Conservation (phyloP, 2,113 vertebrate genomes). For the Erpornis zantholeuca region DNA sequence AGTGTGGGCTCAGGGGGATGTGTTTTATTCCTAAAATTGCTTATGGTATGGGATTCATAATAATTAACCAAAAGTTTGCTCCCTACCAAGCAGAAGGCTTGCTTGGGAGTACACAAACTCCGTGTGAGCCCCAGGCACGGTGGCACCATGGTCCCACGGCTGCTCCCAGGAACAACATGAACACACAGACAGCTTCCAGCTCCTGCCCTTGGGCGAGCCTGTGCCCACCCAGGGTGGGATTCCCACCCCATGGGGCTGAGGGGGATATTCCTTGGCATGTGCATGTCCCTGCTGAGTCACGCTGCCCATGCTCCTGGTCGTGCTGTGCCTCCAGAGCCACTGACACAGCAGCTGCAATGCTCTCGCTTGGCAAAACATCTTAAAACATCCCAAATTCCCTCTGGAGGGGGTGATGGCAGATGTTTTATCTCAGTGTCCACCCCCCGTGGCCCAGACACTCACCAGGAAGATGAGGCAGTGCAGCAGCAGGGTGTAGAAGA, state of each 20-base stretch:
- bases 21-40: neutral
- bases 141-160: neutral
- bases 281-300: too few species aligned
- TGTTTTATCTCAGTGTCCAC: neutral
- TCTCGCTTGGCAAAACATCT: fast-evolving
- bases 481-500: conserved; percentile 95
- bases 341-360: fast-evolving
- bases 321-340: fast-evolving
- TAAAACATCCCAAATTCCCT: neutral
- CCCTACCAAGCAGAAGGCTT: neutral
- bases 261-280: neutral
- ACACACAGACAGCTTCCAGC: neutral
- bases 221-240: neutral
- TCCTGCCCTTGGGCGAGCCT: neutral
- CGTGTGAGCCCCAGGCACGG: fast-evolving
- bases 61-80: neutral
- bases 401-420: neutral
- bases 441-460: neutral
- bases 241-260: fast-evolving
- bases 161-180: neutral
- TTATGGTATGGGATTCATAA: too few species aligned
- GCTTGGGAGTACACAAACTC: neutral
- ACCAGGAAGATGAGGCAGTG: conserved; percentile 92
- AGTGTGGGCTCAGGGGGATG: neutral
- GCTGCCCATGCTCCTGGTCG: fast-evolving